Evolutionary conservation across 2,797 vertebrate genomes (phyloP).

Genomic region (Pitangus sulphuratus): DNA sequence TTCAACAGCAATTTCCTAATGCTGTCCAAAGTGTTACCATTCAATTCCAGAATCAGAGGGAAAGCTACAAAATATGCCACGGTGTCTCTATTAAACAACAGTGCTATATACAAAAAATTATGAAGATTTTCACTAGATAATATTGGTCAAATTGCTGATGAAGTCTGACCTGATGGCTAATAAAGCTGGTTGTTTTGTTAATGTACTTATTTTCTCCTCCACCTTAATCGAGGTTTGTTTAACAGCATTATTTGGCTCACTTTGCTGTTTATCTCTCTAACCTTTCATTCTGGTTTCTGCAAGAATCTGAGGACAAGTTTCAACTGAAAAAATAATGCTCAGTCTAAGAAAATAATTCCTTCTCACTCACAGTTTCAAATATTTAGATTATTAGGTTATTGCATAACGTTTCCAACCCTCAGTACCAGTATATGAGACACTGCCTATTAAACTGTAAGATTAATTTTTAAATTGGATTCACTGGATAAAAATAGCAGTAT

Average conservation of each 20-base stretch:
- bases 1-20: not conserved
- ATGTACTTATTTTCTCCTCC: not conserved
- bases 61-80: not conserved
- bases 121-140: not conserved
- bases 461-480: not conserved
- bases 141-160: not conserved
- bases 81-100: not conserved
- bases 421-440: not conserved
- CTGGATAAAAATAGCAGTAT: not conserved
- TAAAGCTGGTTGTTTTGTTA: not conserved
- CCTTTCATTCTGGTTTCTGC: not conserved
- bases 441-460: not conserved
- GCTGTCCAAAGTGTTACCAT: rapidly evolving
- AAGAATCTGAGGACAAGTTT: not conserved
- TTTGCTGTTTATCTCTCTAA: not conserved
- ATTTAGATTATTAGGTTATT: not conserved
- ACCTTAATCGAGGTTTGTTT: not conserved
- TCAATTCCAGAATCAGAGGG: not conserved
- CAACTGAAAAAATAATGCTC: not conserved
- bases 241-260: not conserved
- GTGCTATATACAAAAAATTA: not conserved
- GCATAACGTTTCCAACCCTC: not conserved
- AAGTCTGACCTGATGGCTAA: not conserved
- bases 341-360: not conserved
- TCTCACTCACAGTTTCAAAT: not conserved